Evolutionary conservation across 2,113 vertebrate species (phyloP).

Genomic region (Vimba vimba): DNA sequence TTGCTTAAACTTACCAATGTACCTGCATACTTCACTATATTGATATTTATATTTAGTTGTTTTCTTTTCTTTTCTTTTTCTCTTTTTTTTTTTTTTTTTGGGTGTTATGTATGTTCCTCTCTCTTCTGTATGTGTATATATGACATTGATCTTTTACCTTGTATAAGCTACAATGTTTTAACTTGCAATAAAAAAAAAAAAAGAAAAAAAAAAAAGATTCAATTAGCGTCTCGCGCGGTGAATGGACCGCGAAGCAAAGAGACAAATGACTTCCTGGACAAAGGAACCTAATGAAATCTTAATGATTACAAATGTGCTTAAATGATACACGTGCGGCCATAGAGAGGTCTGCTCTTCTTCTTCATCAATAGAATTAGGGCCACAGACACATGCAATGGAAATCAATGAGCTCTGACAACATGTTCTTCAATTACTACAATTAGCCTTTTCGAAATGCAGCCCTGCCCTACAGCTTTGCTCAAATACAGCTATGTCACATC

Average conservation of each 20-base stretch:
- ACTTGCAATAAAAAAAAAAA: too few species aligned
- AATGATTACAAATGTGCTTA: conserved; percentile 64
- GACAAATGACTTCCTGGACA: conserved; percentile 67
- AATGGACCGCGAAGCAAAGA: conserved; percentile 49
- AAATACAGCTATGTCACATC: neutral
- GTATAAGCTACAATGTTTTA: too few species aligned
- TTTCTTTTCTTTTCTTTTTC: too few species aligned
- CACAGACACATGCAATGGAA: conserved; percentile 39
- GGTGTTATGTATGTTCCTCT: too few species aligned
- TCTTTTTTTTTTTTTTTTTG: too few species aligned
- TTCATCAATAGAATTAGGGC: conserved; percentile 55
- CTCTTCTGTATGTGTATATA: too few species aligned
- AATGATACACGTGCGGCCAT: conserved; percentile 23
- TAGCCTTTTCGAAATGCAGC: conserved; percentile 27
- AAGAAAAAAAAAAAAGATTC: conserved; percentile 39
- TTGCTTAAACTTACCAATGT: too few species aligned
- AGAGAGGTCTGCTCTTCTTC: conserved; percentile 57
- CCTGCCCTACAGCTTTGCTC: neutral
- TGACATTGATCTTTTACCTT: too few species aligned
- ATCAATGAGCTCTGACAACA: conserved; percentile 53
- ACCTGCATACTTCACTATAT: too few species aligned
- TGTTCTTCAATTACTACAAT: conserved; percentile 60
- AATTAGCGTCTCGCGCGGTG: conserved; percentile 62
- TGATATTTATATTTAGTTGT: too few species aligned
- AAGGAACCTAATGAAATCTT: conserved; percentile 55